Conservation (phyloP, 2,113 vertebrate genomes). For the Nestor notabilis region DNA sequence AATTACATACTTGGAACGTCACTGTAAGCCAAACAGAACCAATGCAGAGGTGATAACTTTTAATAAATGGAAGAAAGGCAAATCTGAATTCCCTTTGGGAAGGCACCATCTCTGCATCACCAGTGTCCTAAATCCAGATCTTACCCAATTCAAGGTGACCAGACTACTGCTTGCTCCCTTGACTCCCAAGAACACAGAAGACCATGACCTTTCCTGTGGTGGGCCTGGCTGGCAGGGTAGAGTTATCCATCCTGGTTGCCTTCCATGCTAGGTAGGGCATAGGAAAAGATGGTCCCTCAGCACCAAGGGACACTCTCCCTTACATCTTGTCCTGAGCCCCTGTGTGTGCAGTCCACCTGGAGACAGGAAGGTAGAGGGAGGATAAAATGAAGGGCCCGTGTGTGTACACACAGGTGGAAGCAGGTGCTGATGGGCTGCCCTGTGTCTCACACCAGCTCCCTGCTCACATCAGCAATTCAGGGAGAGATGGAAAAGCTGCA, state of each 20-base stretch:
- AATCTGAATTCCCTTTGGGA: not conserved
- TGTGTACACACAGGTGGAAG: not conserved
- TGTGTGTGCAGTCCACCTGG: not conserved
- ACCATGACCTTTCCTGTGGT: not conserved
- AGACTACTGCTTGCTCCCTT: not conserved
- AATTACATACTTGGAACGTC: slow-evolving; percentile 43
- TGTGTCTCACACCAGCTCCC: not conserved
- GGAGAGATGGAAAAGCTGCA: not conserved
- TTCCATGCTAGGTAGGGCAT: fast-evolving
- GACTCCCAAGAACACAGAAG: not conserved
- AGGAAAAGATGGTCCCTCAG: not conserved
- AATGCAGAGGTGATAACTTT: not conserved
- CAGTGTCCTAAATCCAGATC: not conserved
- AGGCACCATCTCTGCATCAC: not conserved
- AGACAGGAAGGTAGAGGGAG: not conserved
- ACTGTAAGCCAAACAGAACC: not conserved
- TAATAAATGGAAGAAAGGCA: not conserved
- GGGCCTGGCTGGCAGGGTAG: not conserved
- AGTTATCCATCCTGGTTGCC: not conserved
- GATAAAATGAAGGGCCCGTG: fast-evolving
- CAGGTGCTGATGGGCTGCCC: not conserved
- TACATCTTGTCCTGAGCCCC: not conserved
- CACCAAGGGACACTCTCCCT: fast-evolving
- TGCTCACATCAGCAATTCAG: not conserved
- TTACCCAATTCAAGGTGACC: not conserved